Evolutionary conservation across 2,888 invertebrate genomes (phyloP).

Genomic region (Palloptera scutellata): DNA sequence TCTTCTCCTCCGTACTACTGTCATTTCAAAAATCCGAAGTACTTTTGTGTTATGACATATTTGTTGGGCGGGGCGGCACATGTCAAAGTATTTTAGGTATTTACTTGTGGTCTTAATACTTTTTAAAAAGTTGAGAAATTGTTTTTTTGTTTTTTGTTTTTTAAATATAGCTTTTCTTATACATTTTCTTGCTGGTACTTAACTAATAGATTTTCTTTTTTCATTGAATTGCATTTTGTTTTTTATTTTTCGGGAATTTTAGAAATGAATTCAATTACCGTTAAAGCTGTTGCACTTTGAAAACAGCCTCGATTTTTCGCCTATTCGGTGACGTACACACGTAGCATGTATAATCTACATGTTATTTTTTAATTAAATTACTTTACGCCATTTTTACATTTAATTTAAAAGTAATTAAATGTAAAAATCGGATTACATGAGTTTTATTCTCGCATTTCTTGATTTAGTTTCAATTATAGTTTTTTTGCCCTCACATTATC

Average conservation of each 20-base stretch:
- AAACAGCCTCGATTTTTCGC: background rate
- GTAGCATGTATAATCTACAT: constrained; percentile 19
- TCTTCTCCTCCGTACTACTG: no score
- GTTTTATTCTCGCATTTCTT: constrained; percentile 6
- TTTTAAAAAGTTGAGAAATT: constrained; percentile 13
- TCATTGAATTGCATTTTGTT: background rate
- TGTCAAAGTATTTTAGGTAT: constrained; percentile 19
- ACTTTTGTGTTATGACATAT: background rate
- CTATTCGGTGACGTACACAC: background rate
- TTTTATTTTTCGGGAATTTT: background rate
- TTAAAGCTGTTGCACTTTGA: constrained; percentile 9
- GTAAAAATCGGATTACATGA: constrained; percentile 19
- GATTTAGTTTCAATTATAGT: background rate
- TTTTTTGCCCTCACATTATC: background rate
- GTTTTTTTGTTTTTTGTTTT: background rate
- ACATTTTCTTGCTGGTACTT: background rate
- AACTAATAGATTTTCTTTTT: background rate
- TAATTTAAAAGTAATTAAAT: no score
- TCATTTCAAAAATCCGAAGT: no score
- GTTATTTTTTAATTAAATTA: constrained; percentile 27
- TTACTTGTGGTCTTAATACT: background rate
- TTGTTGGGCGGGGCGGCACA: constrained; percentile 25
- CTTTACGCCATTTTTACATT: constrained; percentile 15
- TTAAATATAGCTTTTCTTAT: constrained; percentile 1
- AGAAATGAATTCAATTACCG: constrained; percentile 10